Base-by-base conservation (phyloP, 2,797 vertebrate species). In the Sorex maritimensis region DNA sequence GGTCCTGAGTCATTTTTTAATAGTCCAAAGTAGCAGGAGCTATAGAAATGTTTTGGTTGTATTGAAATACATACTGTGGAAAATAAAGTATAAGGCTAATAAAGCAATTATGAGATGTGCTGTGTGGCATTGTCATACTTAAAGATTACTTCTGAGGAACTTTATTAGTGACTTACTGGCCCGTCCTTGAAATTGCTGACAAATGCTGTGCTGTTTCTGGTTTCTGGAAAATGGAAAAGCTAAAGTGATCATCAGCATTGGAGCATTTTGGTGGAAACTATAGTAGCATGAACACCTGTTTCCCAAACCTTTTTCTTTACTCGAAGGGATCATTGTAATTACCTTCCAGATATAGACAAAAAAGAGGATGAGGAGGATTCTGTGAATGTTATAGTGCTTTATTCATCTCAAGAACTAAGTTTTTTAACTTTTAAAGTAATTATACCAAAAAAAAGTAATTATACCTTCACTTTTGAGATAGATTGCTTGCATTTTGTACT, bases 321-420 rank as follows among this genome's bases (percentile, higher is more conserved):
- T 21, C 44, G 34, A 74, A 71, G 67, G 46, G 24, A 52, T 79
- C 30, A 34, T 75, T 85, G 91, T 86, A 87, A 92, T 92, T 91
- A 61, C 81, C 49, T 95, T 91, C 74, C 81, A 91, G 68, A 78
- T 80, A 5, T 68, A 82, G n/a, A 24, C 79, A 88, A 73, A 81
- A 68, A 86, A 49, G 41, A 71, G 19, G 34, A 6, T 72, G 10
- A 34, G 15, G 28, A 28, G 10, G 6, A 73, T 74, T 78, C 26
- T 41, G 6, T 80, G 72, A 80, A 58, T 86, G 38, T 44, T 24
- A 49, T 68, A 17, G 0, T 44, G 41, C 21, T 87, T 69, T 12
- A 44, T 44, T 44, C 41, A 44, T 44, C 41, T 44, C 41, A 44
- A 44, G 41, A 44, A 44, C 41, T 44, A 44, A 5, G 41, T 44